Evolutionary conservation across 2,888 invertebrate genomes (phyloP).

Genomic region (Anthoptus insignis): DNA sequence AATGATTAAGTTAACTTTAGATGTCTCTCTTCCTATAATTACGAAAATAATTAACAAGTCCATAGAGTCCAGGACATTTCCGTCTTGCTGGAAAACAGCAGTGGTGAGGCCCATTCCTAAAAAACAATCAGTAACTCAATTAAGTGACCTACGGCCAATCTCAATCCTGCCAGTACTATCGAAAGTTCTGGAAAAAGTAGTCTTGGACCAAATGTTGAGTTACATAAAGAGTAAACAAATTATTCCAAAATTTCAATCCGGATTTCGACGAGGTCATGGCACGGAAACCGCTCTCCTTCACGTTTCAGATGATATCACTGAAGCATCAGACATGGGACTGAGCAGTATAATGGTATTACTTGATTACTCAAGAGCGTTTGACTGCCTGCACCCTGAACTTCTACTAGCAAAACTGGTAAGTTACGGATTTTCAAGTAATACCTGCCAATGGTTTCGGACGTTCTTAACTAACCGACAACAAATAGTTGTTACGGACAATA

Average conservation of each 20-base stretch:
- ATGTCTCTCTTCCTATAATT: not conserved
- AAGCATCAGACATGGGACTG: not conserved
- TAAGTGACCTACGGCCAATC: not conserved
- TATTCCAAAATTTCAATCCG: not conserved
- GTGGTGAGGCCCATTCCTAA: constrained; percentile 3
- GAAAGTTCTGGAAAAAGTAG: no score
- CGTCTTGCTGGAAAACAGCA: constrained; percentile 9
- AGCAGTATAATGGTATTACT: constrained; percentile 1
- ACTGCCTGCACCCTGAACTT: not conserved
- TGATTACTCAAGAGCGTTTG: not conserved
- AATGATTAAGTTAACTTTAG: constrained; percentile 15
- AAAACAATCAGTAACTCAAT: no score
- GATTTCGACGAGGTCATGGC: not conserved
- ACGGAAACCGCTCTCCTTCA: not conserved
- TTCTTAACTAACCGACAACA: not conserved
- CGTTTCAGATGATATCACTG: not conserved
- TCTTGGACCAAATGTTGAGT: no score
- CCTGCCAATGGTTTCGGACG: not conserved
- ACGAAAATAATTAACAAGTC: constrained; percentile 4
- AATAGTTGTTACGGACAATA: constrained; percentile 4
- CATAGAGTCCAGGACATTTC: not conserved
- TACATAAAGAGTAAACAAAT: no score
- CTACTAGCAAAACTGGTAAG: not conserved
- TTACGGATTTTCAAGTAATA: not conserved
- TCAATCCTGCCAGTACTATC: no score